These are phyloP conservation scores for Glaucidium brasilianum DNA, from an alignment of 2,113 vertebrate species.

Conservation along the genomic window DNA sequence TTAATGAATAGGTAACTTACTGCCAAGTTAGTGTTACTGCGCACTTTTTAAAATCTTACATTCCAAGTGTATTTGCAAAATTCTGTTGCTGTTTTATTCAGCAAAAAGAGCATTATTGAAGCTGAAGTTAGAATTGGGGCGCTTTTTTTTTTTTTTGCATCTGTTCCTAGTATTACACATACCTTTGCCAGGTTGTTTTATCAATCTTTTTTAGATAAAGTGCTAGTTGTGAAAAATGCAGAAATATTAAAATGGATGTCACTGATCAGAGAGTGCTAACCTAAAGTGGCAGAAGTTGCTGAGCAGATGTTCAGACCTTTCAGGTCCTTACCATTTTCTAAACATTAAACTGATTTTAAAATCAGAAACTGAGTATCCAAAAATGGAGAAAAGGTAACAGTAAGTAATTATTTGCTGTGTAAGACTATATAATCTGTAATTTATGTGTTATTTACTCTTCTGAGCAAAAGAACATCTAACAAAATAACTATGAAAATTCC, in stretches of 20 bases:
- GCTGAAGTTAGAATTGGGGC: background rate
- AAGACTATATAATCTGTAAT: background rate
- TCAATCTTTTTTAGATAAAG: background rate
- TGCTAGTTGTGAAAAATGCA: background rate
- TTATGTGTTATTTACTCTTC: background rate
- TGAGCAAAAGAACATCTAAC: background rate
- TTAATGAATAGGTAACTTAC: background rate
- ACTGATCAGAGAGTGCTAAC: background rate
- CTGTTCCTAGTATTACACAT: background rate
- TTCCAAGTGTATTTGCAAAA: conserved; percentile 6
- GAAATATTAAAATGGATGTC: background rate
- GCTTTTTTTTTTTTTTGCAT: background rate
- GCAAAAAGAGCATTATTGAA: background rate
- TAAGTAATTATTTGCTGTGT: background rate
- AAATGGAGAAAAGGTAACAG: background rate
- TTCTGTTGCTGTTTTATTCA: background rate
- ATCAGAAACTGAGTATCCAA: background rate
- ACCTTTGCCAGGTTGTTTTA: background rate
- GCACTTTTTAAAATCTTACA: background rate
- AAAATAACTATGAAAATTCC: background rate
- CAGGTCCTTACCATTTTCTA: background rate
- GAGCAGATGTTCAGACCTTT: background rate
- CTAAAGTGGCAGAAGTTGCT: background rate
- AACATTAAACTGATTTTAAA: background rate
- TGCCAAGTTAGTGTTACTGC: background rate